Evolutionary conservation across 64 coral and sea anemone species (phyloP).

Genomic region (Porites lutea): DNA sequence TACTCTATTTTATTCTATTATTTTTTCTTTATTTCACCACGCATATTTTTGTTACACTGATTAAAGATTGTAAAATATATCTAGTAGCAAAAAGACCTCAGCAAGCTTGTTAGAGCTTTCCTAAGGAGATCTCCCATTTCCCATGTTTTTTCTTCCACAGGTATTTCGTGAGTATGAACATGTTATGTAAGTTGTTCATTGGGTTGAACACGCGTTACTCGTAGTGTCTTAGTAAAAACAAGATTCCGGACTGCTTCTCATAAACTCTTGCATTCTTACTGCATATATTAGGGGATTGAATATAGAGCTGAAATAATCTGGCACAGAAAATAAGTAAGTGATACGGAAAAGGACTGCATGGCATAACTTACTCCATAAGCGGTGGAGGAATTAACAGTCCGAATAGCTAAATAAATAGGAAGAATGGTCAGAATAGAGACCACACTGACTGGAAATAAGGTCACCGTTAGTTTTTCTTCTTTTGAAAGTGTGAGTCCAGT

Average conservation of each 20-base stretch:
- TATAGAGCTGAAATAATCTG: not conserved
- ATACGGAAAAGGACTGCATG: not conserved
- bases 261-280: not conserved
- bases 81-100: too few species aligned
- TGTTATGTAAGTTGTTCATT: too few species aligned
- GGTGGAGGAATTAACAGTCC: not conserved
- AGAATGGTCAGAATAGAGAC: constrained; percentile 1
- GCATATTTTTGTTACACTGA: too few species aligned
- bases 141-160: too few species aligned
- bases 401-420: not conserved
- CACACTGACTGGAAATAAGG: constrained; percentile 6
- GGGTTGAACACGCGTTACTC: not conserved
- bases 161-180: too few species aligned
- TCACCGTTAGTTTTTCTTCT: not conserved
- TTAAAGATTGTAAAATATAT: too few species aligned
- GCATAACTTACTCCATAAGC: not conserved
- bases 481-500: not conserved
- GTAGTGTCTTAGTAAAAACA: not conserved
- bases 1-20: too few species aligned
- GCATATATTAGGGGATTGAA: not conserved
- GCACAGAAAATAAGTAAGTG: not conserved
- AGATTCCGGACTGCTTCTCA: not conserved
- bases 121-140: too few species aligned
- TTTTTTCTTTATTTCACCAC: too few species aligned
- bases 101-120: too few species aligned